Evolutionary conservation across 2,888 invertebrate genomes (phyloP), one percentile per base, ranked within the genome.

Genomic region (Nemapogon koenigi): DNA sequence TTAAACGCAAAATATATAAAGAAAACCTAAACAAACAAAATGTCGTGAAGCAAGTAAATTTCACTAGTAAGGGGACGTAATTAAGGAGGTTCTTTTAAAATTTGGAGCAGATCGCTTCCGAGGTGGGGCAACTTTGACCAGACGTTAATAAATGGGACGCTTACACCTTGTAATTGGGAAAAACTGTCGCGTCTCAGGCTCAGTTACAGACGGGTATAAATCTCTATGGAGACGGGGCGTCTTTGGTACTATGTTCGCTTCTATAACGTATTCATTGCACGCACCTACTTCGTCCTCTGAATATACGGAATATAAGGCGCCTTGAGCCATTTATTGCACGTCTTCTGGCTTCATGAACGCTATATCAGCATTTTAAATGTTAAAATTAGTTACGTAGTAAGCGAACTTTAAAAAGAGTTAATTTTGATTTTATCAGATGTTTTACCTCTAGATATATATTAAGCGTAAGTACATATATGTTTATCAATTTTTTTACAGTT

Each of bases 121-220:
- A 19, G 11, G 6, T 2, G n/a, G n/a, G n/a, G n/a, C 19, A 14
- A n/a, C 19, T 33, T 33, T 33, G 72, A 76, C 66, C 67, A 72
- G 71, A 66, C 65, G 71, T 64, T 72, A 75, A 73, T 70, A 73
- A 70, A 76, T 71, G 68, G 62, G 57, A 55, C 63, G 65, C 71
- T 73, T 71, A 69, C 65, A 67, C 66, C 63, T 70, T 69, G 67
- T 76, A 75, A 75, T 75, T 75, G 72, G 67, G 68, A 73, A 75
- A 76, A 73, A 73, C 59, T 69, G 75, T 72, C 75, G 70, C 73
- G 73, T 76, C 64, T 60, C 55, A 65, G 55, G 64, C 76, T 75
- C 72, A 71, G 69, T 75, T 73, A 75, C 75, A 71, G 70, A 72
- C 70, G 68, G 64, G 69, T 65, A 76, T 78, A 73, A 78, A 76